Base-by-base conservation (phyloP, 2,797 vertebrate species). In the Avahi laniger region DNA sequence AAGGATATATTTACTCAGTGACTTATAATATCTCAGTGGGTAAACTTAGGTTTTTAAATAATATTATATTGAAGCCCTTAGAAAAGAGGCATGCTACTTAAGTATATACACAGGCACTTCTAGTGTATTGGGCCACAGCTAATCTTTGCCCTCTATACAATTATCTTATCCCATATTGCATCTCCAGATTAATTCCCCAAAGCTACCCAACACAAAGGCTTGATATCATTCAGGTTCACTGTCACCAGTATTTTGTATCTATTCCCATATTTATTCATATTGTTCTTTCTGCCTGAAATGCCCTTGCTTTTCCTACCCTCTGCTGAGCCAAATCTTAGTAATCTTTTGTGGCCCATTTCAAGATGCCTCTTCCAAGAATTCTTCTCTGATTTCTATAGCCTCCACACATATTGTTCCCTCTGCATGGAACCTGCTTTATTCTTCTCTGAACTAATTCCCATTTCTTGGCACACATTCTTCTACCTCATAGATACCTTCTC, bases 21-120 rank as follows among this genome's bases (percentile, higher is more conserved):
- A 8, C 33, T 95, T 96, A 97, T 94, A 84, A 83, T 95, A 97
- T 87, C 54, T 93, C 41, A 41, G 7, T 57, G 22, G 24, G 46
- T 86, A 93, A 95, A 86, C 59, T 87, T 89, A 95, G 7, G 4
- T 54, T 93, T 95, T 91, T 54, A 78, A 95, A 90, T 85, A 84
- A 50, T 41, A 52, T 91, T 95, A 7, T 94, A 46, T 35, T 59
- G n/a, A 92, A 92, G 18, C 12, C 30, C 41, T 92, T 94, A 72
- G 69, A 75, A 97, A 89, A 79, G 48, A 70, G 69, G 14, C 50
- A 70, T 90, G 28, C 33, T 67, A 73, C 22, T 17, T 87, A 61
- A 91, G 61, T 65, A 59, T 81, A 79, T 52, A 43, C 73, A 70
- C 5, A 30, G 57, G 26, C 4, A 52, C 4, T 26, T 52, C 7